Evolutionary conservation across 2,888 invertebrate genomes (phyloP).

Genomic region (Podotricha telesiphe): DNA sequence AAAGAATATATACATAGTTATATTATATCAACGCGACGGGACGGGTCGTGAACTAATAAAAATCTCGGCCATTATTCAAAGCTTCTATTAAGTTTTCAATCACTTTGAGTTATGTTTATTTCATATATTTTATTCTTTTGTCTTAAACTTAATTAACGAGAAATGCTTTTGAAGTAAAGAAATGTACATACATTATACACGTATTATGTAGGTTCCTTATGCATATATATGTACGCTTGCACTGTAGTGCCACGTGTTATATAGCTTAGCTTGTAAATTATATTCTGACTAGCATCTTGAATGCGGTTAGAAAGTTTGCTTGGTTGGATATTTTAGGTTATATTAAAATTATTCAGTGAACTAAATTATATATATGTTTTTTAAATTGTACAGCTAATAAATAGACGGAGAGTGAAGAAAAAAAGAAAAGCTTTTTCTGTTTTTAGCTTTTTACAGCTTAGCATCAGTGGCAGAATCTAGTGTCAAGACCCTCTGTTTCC

Average conservation of each 20-base stretch:
- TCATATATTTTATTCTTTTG: slow-evolving; percentile 6
- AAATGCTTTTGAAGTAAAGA: not conserved
- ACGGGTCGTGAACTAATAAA: slow-evolving; percentile 38
- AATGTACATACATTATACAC: not conserved
- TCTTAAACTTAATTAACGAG: slow-evolving; percentile 7
- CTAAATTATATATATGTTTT: too few relatives aligned
- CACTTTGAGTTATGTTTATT: slow-evolving; percentile 17
- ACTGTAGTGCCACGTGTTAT: not conserved
- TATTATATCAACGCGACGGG: slow-evolving; percentile 13
- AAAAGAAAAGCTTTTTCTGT: too few relatives aligned
- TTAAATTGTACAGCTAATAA: too few relatives aligned
- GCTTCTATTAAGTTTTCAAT: slow-evolving; percentile 18
- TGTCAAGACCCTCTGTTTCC: too few relatives aligned
- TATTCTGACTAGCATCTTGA: not conserved
- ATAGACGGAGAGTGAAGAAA: too few relatives aligned
- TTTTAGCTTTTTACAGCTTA: too few relatives aligned
- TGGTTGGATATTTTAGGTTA: not conserved
- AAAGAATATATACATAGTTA: not conserved
- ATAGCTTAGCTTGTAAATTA: slow-evolving; percentile 1
- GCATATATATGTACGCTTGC: not conserved
- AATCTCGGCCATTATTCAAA: slow-evolving; percentile 20
- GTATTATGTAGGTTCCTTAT: not conserved
- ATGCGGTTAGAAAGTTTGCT: not conserved
- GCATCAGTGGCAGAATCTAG: too few relatives aligned
- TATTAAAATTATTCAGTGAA: too few relatives aligned